Evolutionary conservation across 2,113 vertebrate genomes (phyloP), one percentile per base, ranked within the genome.

Genomic region (Ceyx cyanopectus): DNA sequence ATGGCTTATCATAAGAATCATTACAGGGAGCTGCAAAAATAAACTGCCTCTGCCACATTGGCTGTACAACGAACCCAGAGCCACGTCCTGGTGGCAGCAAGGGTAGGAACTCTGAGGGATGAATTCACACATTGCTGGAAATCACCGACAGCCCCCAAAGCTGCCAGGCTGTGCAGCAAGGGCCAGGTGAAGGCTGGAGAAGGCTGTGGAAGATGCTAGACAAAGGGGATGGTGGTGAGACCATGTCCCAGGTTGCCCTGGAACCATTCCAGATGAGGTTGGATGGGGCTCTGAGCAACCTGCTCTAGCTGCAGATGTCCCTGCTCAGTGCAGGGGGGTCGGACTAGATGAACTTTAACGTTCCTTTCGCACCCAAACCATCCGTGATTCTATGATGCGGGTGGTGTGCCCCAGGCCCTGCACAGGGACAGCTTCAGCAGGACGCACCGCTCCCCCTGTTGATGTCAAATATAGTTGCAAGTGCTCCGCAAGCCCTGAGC

Each of bases 361-460:
- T 19, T 65, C 27, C 27, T 15, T 48, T 67, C 22, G 8, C 15
- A 67, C 29, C 21, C 65, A 32, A 48, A 15, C 13, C 30, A 23
- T 21, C 45, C 32, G 8, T 26, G 66, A 34, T 17, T 46, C 12
- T n/a, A 9, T 15, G 65, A 18, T 32, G 65, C 45, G 3, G 62
- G 18, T 23, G 74, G n/a, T 13, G 0, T 1, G 14, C 53, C 72
- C 69, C 69, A 7, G 30, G 37, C 17, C 46, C 22, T 2, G 70
- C 5, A 0, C 32, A 6, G 68, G 46, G 46, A 70, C 66, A 32
- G 65, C 76, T 29, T 60, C 78, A 7, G 9, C 69, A 90, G 83
- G 91, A 46, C 65, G 15, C 53, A 9, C 78, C 70, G 78, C 95
- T 95, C 93, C 89, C 94, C 85, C 78, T 92, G 84, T 75, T 87